These are phyloP conservation scores for Odocoileus virginianus DNA, from an alignment of 2,113 vertebrate species.

Conservation along the genomic window DNA sequence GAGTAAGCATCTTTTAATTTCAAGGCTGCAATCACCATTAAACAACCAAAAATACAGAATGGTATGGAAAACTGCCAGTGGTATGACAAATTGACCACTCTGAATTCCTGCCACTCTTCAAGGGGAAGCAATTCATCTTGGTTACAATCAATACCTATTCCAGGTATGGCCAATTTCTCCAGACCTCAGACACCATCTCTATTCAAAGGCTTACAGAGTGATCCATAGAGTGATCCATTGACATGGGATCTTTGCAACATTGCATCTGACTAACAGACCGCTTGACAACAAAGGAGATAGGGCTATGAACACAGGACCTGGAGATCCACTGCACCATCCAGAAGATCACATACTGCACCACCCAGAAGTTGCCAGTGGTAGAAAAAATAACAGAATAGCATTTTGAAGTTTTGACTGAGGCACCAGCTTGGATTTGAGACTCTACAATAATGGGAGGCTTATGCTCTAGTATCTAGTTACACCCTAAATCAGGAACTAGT, in stretches of 20 bases:
- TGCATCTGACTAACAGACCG: not conserved
- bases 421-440: not conserved
- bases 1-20: no score
- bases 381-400: not conserved
- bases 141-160: not conserved
- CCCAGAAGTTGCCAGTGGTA: not conserved
- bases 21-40: no score
- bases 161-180: not conserved
- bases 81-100: not conserved
- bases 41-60: not conserved
- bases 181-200: not conserved
- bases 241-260: not conserved
- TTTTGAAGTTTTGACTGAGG: not conserved
- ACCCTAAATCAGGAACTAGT: not conserved
- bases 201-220: not conserved
- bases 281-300: not conserved
- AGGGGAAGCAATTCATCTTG: not conserved
- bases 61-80: not conserved
- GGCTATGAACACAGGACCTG: not conserved
- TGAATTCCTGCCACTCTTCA: not conserved
- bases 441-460: not conserved
- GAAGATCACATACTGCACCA: not conserved
- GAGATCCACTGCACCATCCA: not conserved
- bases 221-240: not conserved
- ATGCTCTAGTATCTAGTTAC: not conserved